Conservation (phyloP, 2,113 vertebrate genomes). For the Amphiprion percula region DNA sequence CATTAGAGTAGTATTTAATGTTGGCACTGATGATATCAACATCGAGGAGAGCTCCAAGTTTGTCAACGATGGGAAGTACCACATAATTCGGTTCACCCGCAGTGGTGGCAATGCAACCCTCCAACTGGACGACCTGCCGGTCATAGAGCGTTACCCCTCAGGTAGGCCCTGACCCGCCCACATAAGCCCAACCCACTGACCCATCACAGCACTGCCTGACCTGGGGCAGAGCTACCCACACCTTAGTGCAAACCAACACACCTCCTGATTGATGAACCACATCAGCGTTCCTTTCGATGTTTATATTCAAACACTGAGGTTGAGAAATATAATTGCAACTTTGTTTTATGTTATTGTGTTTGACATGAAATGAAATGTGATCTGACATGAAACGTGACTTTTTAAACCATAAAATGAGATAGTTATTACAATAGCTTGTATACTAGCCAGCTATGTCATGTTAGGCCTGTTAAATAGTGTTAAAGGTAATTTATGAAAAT, state of each 20-base stretch:
- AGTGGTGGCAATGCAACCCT: constrained; percentile 98
- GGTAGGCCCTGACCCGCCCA: constrained; percentile 86
- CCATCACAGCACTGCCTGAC: constrained; percentile 51
- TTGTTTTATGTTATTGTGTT: constrained; percentile 78
- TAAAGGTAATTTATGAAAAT: constrained; percentile 82
- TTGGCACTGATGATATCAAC: constrained; percentile 98
- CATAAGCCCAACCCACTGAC: constrained; percentile 45
- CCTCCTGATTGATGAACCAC: constrained; percentile 57
- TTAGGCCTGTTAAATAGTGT: constrained; percentile 83
- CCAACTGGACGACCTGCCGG: constrained; percentile 97
- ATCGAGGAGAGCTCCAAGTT: constrained; percentile 99
- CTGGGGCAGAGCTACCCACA: constrained; percentile 55
- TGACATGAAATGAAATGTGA: constrained; percentile 75
- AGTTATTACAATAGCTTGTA: constrained; percentile 70
- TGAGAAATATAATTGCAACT: constrained; percentile 62
- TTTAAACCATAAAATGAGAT: constrained; percentile 82
- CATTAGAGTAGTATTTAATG: constrained; percentile 98
- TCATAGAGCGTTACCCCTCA: constrained; percentile 98
- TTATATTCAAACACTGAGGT: constrained; percentile 58
- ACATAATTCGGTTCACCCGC: constrained; percentile 97
- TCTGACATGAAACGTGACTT: constrained; percentile 79
- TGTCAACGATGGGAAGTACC: constrained; percentile 99
- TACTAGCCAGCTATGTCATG: constrained; percentile 72
- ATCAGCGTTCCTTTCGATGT: constrained; percentile 68
- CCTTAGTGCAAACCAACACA: constrained; percentile 53